A percentile compares a stretch with the other conserved stretches of the same genome.
Evolutionary conservation across 2,797 vertebrate species (phyloP).

Genomic region (Smutsia gigantea): DNA sequence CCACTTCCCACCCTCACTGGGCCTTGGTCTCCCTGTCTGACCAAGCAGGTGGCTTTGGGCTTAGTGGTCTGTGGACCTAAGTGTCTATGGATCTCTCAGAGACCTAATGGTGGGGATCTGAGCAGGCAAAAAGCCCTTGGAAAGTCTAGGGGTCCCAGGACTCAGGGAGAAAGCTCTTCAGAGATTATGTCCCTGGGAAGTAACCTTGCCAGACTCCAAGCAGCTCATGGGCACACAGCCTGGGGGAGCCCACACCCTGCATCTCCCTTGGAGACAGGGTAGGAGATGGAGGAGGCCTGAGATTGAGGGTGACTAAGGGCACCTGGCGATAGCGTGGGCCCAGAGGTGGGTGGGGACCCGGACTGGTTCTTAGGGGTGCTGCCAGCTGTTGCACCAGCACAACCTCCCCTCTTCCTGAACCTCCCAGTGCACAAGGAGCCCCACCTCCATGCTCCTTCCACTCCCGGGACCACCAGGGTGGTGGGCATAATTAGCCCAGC

Average conservation of each 20-base stretch:
- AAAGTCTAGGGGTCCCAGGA: not conserved
- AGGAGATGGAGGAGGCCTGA: not conserved
- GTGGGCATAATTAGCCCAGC: not conserved
- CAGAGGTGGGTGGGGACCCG: not conserved
- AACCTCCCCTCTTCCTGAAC: not conserved
- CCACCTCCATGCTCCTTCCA: not conserved
- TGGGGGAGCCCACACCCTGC: not conserved
- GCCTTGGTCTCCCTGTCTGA: not conserved
- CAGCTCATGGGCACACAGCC: rapidly evolving
- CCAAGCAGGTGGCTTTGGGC: not conserved
- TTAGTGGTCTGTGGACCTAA: not conserved
- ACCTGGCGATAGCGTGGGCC: not conserved
- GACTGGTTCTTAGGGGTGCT: not conserved
- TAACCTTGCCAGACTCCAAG: not conserved
- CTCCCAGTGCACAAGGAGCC: not conserved
- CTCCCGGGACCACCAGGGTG: not conserved
- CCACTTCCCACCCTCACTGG: not conserved
- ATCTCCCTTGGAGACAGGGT: not conserved
- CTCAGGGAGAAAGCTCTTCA: not conserved
- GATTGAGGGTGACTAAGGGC: not conserved
- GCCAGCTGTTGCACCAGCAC: not conserved
- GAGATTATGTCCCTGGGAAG: not conserved
- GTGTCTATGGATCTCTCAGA: not conserved
- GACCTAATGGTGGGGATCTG: not conserved
- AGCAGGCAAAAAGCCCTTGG: not conserved